Conservation (phyloP, 2,113 vertebrate species). For the Stigmatopora argus region DNA sequence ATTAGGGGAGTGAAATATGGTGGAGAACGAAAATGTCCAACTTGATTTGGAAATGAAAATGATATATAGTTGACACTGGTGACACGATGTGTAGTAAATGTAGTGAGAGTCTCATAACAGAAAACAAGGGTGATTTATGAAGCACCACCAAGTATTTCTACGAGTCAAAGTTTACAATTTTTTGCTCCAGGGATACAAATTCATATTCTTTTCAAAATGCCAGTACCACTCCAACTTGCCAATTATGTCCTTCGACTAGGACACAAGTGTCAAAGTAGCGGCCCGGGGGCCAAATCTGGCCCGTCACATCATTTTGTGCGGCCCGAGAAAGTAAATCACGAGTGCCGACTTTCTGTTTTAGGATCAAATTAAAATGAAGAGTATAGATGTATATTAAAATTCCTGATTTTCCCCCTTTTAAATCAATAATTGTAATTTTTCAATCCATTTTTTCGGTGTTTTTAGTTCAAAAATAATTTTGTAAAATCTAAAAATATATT, state of each 20-base stretch:
- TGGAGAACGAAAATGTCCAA: conserved; percentile 25
- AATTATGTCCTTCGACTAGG: conserved; percentile 63
- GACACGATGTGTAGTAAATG: conserved; percentile 6
- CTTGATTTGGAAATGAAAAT: conserved; percentile 36
- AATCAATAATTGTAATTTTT: no score
- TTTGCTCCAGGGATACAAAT: conserved; percentile 28
- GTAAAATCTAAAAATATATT: no score
- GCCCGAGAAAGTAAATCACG: no score
- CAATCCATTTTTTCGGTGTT: no score
- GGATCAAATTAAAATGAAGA: no score
- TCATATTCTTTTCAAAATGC: conserved; percentile 17
- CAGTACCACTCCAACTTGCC: conserved; percentile 29
- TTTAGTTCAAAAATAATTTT: no score
- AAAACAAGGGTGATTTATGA: conserved; percentile 34
- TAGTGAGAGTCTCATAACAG: conserved; percentile 10
- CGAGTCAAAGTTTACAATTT: conserved; percentile 38
- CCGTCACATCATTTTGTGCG: no score
- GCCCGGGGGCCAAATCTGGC: no score
- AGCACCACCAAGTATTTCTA: conserved; percentile 27
- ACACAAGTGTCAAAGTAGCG: no score
- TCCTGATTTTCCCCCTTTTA: no score
- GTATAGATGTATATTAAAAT: no score
- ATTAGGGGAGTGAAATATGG: conserved; percentile 39
- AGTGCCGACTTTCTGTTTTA: no score
- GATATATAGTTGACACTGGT: not conserved